phyloP scores from a whole-genome alignment of 2,113 vertebrate species.

The Theristicus caerulescens region DNA sequence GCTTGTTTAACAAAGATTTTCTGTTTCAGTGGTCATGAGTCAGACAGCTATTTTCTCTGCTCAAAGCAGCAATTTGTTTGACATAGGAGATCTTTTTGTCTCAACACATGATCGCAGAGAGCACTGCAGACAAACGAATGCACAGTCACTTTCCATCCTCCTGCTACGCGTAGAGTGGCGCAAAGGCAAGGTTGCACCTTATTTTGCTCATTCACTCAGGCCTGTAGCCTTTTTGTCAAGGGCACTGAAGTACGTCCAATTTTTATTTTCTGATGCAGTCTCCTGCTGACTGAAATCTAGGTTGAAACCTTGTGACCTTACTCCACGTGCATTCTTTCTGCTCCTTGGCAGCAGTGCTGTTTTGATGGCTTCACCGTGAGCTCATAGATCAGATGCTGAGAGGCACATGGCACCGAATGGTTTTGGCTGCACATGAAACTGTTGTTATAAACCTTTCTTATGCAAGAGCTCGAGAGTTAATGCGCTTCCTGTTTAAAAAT shows the following conservation, averaged over 20 bases:
- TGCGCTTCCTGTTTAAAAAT: not conserved
- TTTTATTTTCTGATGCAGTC: conserved; percentile 59
- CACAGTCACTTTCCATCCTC: not conserved
- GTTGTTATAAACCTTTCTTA: not conserved
- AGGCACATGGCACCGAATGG: not conserved
- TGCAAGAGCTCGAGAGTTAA: not conserved
- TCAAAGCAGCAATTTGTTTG: conserved; percentile 8
- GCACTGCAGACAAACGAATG: not conserved
- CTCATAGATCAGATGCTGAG: not conserved
- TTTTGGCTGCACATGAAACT: not conserved
- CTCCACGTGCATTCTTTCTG: not conserved
- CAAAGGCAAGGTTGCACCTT: not conserved
- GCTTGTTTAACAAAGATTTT: conserved; percentile 56
- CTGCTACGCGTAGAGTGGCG: not conserved
- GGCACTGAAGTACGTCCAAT: conserved; percentile 24
- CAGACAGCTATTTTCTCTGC: conserved; percentile 21
- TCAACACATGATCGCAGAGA: not conserved
- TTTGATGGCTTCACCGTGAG: not conserved
- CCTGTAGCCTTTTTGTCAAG: conserved; percentile 25
- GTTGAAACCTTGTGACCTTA: conserved; percentile 60
- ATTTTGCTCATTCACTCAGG: not conserved
- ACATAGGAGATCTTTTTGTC: not conserved
- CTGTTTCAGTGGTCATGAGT: conserved; percentile 13
- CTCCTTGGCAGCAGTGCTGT: not conserved
- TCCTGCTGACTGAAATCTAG: conserved; percentile 62